Conservation (phyloP, 2,113 vertebrate species). For the Leptobrachium leishanense region DNA sequence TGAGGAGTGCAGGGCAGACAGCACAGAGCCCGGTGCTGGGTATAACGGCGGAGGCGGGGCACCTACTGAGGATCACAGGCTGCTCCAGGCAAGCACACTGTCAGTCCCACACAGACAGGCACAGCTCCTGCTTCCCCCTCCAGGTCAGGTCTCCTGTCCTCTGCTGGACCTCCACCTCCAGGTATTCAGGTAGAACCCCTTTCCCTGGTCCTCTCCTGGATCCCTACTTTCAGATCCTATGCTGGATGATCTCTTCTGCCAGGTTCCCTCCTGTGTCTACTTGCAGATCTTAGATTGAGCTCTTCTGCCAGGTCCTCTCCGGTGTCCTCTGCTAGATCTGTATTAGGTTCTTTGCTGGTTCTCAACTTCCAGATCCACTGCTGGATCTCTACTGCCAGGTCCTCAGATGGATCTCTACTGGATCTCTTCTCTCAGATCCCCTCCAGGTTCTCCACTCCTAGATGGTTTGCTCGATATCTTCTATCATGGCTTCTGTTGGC, state of each 20-base stretch:
- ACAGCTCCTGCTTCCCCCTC: not conserved
- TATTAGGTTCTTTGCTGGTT: too few species aligned
- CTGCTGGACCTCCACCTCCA: not conserved
- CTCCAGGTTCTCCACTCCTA: too few species aligned
- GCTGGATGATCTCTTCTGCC: too few species aligned
- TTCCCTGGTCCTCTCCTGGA: not conserved
- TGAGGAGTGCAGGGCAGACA: not conserved
- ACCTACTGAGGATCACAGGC: conserved; percentile 11
- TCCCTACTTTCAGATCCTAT: not conserved
- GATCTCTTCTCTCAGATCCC: not conserved
- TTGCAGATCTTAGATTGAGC: too few species aligned
- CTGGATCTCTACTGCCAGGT: not conserved
- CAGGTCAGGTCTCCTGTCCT: not conserved
- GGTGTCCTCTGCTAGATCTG: not conserved
- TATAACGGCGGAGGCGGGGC: not conserved
- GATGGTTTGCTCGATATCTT: too few species aligned
- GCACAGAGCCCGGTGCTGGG: not conserved
- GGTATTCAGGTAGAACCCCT: not conserved
- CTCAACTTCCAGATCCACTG: not conserved
- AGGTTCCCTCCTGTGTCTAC: not conserved
- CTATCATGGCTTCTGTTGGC: too few species aligned
- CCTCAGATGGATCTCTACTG: not conserved
- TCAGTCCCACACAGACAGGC: conserved; percentile 6
- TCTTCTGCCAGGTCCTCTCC: not conserved
- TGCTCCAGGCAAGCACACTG: conserved; percentile 25